These are phyloP conservation scores for Chloroclysta siterata DNA, from an alignment of 2,888 invertebrate genomes.

Conservation along the genomic window DNA sequence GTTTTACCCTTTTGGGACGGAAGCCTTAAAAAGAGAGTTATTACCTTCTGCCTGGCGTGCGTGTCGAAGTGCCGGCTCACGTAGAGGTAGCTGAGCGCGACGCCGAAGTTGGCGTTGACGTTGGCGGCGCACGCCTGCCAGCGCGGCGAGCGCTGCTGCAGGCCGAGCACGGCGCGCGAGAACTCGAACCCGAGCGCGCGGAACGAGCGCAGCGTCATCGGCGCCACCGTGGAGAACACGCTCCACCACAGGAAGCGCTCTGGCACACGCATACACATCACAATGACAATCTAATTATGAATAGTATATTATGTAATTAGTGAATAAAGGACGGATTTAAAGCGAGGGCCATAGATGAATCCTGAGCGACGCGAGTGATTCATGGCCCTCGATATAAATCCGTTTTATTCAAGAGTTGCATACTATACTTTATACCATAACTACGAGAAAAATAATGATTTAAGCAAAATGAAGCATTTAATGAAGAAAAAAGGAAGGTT, in stretches of 20 bases:
- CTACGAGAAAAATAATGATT: too few species aligned
- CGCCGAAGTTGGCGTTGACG: conserved; percentile 87
- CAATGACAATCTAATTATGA: neutral
- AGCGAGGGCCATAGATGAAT: too few species aligned
- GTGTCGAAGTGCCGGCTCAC: conserved; percentile 86
- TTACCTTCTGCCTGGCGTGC: conserved; percentile 85
- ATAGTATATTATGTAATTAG: too few species aligned
- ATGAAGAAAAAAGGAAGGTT: too few species aligned
- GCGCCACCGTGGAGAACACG: conserved; percentile 87
- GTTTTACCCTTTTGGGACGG: too few species aligned
- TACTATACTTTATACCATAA: too few species aligned
- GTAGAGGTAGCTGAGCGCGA: conserved; percentile 88
- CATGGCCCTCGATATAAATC: too few species aligned
- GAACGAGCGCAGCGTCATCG: conserved; percentile 84
- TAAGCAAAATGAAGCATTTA: too few species aligned
- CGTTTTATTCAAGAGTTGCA: too few species aligned
- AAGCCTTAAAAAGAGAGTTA: too few species aligned
- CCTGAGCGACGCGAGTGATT: too few species aligned
- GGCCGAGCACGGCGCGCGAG: conserved; percentile 86
- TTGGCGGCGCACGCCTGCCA: conserved; percentile 87
- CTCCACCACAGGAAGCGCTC: conserved; percentile 91
- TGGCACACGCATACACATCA: conserved; percentile 47
- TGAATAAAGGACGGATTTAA: too few species aligned
- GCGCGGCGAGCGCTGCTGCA: conserved; percentile 86
- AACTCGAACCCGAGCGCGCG: conserved; percentile 87